These are phyloP conservation scores for Steinernema carpocapsae DNA, from an alignment of 2,888 invertebrate genomes.

Conservation along the genomic window DNA sequence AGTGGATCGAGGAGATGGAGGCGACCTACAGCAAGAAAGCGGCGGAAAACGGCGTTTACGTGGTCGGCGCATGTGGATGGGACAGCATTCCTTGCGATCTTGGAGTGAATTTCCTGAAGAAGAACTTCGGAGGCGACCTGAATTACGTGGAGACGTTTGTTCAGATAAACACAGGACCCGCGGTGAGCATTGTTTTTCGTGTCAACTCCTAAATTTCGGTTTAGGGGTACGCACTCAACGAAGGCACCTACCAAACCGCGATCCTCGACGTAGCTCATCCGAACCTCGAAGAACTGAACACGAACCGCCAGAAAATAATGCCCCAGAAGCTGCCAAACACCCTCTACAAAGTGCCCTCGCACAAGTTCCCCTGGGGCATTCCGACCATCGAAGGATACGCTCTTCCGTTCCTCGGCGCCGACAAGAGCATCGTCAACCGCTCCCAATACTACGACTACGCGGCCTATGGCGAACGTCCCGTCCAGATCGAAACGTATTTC, in stretches of 20 bases:
- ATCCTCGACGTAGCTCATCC: conserved; percentile 76
- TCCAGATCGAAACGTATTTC: conserved; percentile 76
- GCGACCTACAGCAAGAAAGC: conserved; percentile 77
- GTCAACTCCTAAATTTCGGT: not conserved
- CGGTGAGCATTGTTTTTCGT: conserved; percentile 45
- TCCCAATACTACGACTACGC: conserved; percentile 81
- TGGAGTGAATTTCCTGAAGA: conserved; percentile 79
- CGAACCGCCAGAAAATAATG: conserved; percentile 60
- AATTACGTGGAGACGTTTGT: conserved; percentile 54
- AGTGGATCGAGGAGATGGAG: conserved; percentile 84
- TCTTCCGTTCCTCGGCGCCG: conserved; percentile 76
- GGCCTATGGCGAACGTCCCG: conserved; percentile 77
- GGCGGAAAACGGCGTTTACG: conserved; percentile 75
- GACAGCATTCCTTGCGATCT: conserved; percentile 88
- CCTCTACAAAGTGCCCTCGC: conserved; percentile 47
- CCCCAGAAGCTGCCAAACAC: conserved; percentile 56
- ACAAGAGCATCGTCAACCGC: conserved; percentile 73
- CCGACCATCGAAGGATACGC: conserved; percentile 75
- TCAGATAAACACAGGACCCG: conserved; percentile 60
- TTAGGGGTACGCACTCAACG: conserved; percentile 76
- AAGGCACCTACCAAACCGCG: conserved; percentile 87
- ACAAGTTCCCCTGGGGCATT: conserved; percentile 56
- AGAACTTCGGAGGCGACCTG: conserved; percentile 77
- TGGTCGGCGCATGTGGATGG: conserved; percentile 88
- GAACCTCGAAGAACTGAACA: conserved; percentile 62